Conservation (phyloP, 2,113 vertebrate genomes). For the Alexandromys fortis region DNA sequence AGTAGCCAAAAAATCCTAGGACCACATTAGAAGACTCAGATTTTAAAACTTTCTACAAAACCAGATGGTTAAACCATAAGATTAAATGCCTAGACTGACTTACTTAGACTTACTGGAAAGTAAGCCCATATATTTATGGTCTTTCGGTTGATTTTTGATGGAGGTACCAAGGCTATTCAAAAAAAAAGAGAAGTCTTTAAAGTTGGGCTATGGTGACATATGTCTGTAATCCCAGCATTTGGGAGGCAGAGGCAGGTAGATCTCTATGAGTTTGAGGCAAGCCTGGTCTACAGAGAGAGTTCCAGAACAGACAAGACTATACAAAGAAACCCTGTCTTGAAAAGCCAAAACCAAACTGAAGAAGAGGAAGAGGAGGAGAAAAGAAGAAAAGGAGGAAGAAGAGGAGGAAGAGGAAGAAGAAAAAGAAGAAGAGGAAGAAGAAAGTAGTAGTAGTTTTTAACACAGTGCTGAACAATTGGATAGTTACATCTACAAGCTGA, state of each 20-base stretch:
- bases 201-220: background rate
- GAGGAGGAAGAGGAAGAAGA: background rate
- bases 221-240: background rate
- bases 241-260: background rate
- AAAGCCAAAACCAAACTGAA: too few relatives aligned
- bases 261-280: background rate
- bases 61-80: constrained; percentile 23
- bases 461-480: background rate
- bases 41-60: background rate
- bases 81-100: background rate
- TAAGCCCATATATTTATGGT: background rate
- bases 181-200: background rate
- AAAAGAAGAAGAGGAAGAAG: too few relatives aligned
- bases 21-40: background rate
- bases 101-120: background rate
- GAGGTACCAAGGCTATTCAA: background rate
- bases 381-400: too few relatives aligned
- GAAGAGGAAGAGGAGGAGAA: too few relatives aligned
- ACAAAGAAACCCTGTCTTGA: background rate
- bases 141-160: constrained; percentile 4
- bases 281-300: background rate
- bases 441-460: background rate
- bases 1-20: constrained; percentile 14
- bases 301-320: background rate
- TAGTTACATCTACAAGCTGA: background rate